Conservation (phyloP, 2,888 invertebrate species). For the Stenodera caucasica region DNA sequence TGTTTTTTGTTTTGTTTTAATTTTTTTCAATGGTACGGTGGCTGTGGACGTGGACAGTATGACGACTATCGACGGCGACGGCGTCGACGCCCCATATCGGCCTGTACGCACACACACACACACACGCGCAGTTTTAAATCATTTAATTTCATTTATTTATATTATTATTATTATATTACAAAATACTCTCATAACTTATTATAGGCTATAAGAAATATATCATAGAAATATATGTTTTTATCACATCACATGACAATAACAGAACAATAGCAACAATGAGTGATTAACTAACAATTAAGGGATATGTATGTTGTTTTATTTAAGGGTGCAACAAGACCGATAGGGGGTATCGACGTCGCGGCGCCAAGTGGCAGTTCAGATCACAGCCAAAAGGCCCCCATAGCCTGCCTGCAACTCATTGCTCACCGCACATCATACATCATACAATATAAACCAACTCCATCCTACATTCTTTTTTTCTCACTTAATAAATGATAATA, state of each 20-base stretch:
- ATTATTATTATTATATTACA: slow-evolving; percentile 34
- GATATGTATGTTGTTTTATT: slow-evolving; percentile 57
- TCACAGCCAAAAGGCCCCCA: slow-evolving; percentile 56
- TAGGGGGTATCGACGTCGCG: slow-evolving; percentile 38
- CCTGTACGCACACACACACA: slow-evolving; percentile 25
- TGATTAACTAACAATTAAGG: slow-evolving; percentile 57
- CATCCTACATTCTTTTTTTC: slow-evolving; percentile 23
- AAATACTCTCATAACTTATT: slow-evolving; percentile 52
- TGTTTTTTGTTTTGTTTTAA: not conserved
- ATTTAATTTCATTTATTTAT: slow-evolving; percentile 15
- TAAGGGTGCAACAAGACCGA: slow-evolving; percentile 38
- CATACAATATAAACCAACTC: slow-evolving; percentile 12
- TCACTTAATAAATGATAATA: slow-evolving; percentile 30
- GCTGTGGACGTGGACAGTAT: slow-evolving; percentile 30
- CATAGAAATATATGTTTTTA: slow-evolving; percentile 53
- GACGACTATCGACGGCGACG: slow-evolving; percentile 37
- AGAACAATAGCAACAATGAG: slow-evolving; percentile 58
- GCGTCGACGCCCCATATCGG: slow-evolving; percentile 31
- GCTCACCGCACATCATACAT: slow-evolving; percentile 32
- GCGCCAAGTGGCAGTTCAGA: slow-evolving; percentile 53
- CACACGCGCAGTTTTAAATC: slow-evolving; percentile 9
- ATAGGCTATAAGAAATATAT: slow-evolving; percentile 53
- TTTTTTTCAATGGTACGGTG: slow-evolving; percentile 4
- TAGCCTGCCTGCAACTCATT: slow-evolving; percentile 38
- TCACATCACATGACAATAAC: slow-evolving; percentile 56